phyloP scores from a whole-genome alignment of 2,797 vertebrate species.

The Coregonus ussuriensis region DNA sequence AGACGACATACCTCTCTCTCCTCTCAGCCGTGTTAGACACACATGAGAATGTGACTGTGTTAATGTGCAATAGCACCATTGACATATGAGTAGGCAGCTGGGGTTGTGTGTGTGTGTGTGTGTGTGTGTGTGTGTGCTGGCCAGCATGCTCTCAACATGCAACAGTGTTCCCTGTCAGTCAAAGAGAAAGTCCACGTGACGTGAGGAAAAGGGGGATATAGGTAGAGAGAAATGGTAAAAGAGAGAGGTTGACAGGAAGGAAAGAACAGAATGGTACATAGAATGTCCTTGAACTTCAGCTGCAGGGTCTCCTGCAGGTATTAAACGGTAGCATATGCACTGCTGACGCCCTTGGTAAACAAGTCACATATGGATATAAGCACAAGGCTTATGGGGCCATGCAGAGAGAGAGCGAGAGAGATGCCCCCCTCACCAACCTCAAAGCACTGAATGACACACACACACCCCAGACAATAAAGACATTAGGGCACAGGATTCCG shows the following conservation, averaged over 20 bases:
- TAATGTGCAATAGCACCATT: conserved; percentile 37
- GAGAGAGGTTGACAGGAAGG: conserved; percentile 21
- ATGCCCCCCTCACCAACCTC: conserved; percentile 43
- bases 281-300: conserved; percentile 56
- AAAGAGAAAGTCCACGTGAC: conserved; percentile 47
- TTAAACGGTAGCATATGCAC: conserved; percentile 56
- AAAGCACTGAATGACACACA: conserved; percentile 57
- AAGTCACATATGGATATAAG: conserved; percentile 65
- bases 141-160: conserved; percentile 63
- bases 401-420: conserved; percentile 13
- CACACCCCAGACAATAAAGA: conserved; percentile 57
- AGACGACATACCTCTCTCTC: conserved; percentile 34
- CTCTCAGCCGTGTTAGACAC: conserved; percentile 24
- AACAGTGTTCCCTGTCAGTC: conserved; percentile 50
- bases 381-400: too few species aligned
- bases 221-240: background rate
- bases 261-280: conserved; percentile 33
- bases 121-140: conserved; percentile 21
- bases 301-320: conserved; percentile 60
- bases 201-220: conserved; percentile 22
- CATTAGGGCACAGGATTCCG: conserved; percentile 64
- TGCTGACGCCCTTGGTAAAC: conserved; percentile 70
- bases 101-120: conserved; percentile 26
- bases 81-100: conserved; percentile 52
- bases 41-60: conserved; percentile 14